Percentiles rank a stretch among this genome's conserved stretches.
Evolutionary conservation across 2,797 vertebrate species (phyloP).

Genomic region (Aratinga solstitialis): DNA sequence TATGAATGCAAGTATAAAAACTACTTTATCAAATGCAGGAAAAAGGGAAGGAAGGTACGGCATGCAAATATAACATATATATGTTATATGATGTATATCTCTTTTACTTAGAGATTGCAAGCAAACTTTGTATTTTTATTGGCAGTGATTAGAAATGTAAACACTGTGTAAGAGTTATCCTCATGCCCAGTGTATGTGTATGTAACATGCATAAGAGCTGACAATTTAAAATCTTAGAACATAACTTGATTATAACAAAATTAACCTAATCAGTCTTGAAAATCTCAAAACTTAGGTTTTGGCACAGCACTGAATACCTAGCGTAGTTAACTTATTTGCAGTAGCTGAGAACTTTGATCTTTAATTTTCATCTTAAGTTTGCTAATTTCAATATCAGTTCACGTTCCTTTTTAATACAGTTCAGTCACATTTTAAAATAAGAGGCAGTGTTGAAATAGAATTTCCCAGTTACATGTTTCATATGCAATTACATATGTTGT

Average conservation of each 20-base stretch:
- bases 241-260: background rate
- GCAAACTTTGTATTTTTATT: background rate
- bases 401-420: background rate
- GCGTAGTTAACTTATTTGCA: background rate
- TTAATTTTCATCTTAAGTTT: background rate
- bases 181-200: background rate
- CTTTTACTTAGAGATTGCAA: background rate
- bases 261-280: background rate
- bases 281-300: background rate
- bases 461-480: background rate
- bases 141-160: background rate
- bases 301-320: background rate
- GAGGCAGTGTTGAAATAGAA: background rate
- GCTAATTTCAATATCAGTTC: background rate
- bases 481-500: background rate
- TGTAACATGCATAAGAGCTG: background rate
- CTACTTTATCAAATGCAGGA: constrained; percentile 3
- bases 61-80: background rate
- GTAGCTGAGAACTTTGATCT: background rate
- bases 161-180: background rate
- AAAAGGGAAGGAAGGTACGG: background rate
- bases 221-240: background rate
- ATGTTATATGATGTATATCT: background rate
- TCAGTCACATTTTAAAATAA: background rate
- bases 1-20: constrained; percentile 34